Percentiles rank a stretch among this genome's conserved stretches.
phyloP scores from a whole-genome alignment of 2,113 vertebrate species.

The Silurus glanis region DNA sequence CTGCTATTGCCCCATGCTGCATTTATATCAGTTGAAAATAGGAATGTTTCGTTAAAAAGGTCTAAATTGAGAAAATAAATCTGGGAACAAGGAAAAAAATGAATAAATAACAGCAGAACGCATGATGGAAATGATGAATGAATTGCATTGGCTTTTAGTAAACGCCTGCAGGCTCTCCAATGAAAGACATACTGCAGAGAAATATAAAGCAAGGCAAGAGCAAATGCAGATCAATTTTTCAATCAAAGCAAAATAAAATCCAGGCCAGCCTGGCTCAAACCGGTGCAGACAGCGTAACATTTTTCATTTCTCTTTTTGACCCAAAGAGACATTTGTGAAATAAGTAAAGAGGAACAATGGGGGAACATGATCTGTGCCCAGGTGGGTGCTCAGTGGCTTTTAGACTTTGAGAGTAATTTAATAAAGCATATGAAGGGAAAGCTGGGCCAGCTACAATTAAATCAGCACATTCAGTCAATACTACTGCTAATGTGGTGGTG shows the following conservation, averaged over 20 bases:
- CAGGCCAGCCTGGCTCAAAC: neutral
- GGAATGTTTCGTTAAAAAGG: neutral
- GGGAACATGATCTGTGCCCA: slow-evolving; percentile 40
- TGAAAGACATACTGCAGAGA: slow-evolving; percentile 13
- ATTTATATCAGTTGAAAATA: neutral
- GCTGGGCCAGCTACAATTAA: slow-evolving; percentile 38
- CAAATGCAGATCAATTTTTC: slow-evolving; percentile 40
- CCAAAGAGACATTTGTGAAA: slow-evolving; percentile 41
- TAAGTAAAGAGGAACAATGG: slow-evolving; percentile 28
- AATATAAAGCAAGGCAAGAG: slow-evolving; percentile 1
- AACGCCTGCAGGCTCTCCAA: neutral
- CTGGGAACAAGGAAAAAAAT: no score
- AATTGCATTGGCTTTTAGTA: neutral
- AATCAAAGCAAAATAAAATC: slow-evolving; percentile 40
- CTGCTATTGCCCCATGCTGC: neutral
- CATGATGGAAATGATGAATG: neutral
- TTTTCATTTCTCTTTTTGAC: slow-evolving; percentile 43
- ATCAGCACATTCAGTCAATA: slow-evolving; percentile 55
- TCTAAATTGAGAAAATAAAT: neutral
- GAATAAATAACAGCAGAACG: neutral
- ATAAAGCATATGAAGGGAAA: slow-evolving; percentile 40
- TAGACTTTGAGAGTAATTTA: slow-evolving; percentile 48
- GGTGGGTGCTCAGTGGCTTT: slow-evolving; percentile 45
- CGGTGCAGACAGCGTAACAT: slow-evolving; percentile 16
- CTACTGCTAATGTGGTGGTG: slow-evolving; percentile 29